Base-by-base conservation (phyloP, 2,888 invertebrate genomes). In the Pyrgus malvae region DNA sequence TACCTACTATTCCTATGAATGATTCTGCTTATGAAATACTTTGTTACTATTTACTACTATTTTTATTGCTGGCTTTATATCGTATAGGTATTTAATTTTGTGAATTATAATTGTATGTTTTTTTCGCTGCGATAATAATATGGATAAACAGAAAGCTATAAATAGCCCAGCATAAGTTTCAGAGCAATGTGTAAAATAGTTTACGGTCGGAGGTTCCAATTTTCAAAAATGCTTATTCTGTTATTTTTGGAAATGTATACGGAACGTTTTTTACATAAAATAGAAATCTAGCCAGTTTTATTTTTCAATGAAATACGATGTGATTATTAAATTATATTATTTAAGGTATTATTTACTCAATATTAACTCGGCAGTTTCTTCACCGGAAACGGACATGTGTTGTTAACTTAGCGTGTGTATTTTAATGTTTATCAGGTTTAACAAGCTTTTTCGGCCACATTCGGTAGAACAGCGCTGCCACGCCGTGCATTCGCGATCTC, bases 401-500 rank as follows among this genome's bases (percentile, higher is more conserved):
- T n/a, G n/a, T n/a, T n/a, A n/a, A n/a, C n/a, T n/a, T n/a, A n/a
- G n/a, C n/a, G n/a, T n/a, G n/a, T n/a, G n/a, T n/a, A 35, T 8
- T 35, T 31, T 12, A 3, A 5, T 33, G n/a, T n/a, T n/a, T 31
- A 33, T 14, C 14, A 14, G 12, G 33, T 6, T 33, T 14, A 14
- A 12, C 14, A 8, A 12, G 12, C 14, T 2, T 7, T 14, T 1
- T 7, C 35, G 9, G 8, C 16, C 33, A 33, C 14, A 8, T 5
- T 33, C 14, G 14, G 19, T 6, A 31, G 17, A 57, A 53, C 57
- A 59, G 58, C 57, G 65, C 60, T 59, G 37, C 51, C 23, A 61
- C 60, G 59, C 61, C 58, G 59, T 64, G 55, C 40, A 58, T 62
- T 66, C 50, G 73, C 77, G 84, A 84, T 84, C 84, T 84, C 84